Percentiles rank a stretch among this genome's conserved stretches.
phyloP scores from a whole-genome alignment of 2,113 vertebrate species.

The Chitala chitala region DNA sequence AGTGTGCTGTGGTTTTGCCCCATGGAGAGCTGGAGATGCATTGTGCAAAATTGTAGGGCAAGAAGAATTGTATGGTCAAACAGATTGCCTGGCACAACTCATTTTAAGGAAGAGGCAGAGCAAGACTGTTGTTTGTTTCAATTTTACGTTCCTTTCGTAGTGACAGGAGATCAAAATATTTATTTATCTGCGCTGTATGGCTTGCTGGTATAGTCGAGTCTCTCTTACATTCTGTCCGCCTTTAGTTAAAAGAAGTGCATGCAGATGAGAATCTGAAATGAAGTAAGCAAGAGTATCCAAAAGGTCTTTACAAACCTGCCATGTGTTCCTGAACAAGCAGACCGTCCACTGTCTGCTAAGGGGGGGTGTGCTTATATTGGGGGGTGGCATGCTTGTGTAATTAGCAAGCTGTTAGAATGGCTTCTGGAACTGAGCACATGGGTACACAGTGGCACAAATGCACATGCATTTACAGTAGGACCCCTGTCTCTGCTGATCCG shows the following conservation, averaged over 20 bases:
- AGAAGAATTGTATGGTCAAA: not conserved
- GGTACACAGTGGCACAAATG: no score
- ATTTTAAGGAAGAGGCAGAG: constrained; percentile 1
- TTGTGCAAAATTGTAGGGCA: not conserved
- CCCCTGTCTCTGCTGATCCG: no score
- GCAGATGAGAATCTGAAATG: constrained; percentile 40
- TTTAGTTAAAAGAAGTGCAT: constrained; percentile 50
- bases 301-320: not conserved
- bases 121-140: constrained; percentile 37
- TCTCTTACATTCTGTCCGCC: constrained; percentile 43
- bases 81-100: not conserved
- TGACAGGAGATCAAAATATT: constrained; percentile 40
- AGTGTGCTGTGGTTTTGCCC: not conserved
- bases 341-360: no score
- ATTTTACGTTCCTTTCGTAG: constrained; percentile 48
- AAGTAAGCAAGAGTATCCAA: constrained; percentile 34
- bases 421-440: no score
- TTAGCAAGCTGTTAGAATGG: no score
- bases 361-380: no score
- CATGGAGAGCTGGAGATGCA: not conserved
- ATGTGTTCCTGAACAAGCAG: not conserved
- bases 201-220: constrained; percentile 22
- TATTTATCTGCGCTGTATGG: constrained; percentile 31
- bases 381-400: no score
- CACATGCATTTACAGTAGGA: no score